Evolutionary conservation across 2,888 invertebrate species (phyloP).

Genomic region (Conchocele bisecta): DNA sequence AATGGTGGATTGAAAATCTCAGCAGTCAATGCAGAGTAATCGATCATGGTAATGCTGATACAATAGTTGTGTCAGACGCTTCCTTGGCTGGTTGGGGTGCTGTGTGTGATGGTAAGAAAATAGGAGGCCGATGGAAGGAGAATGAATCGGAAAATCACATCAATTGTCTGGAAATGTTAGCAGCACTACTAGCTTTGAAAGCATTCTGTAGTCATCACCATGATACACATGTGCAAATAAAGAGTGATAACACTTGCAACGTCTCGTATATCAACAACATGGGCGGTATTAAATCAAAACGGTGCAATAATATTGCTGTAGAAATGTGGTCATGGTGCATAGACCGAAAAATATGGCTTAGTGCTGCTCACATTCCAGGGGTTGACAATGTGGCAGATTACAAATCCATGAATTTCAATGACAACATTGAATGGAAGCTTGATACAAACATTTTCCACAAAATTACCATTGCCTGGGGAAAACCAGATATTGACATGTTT

Average conservation of each 20-base stretch:
- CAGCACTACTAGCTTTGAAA: background rate
- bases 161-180: constrained; percentile 12
- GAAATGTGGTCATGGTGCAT: constrained; percentile 19
- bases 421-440: constrained; percentile 41
- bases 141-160: constrained; percentile 14
- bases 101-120: background rate
- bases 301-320: background rate
- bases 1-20: constrained; percentile 3
- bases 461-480: background rate
- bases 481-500: constrained; percentile 38
- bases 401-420: constrained; percentile 29
- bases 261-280: background rate
- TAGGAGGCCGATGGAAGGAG: background rate
- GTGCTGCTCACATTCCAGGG: constrained; percentile 26
- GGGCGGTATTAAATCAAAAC: background rate
- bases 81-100: constrained; percentile 15
- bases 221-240: background rate
- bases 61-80: background rate
- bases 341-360: constrained; percentile 30
- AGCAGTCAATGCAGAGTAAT: background rate
- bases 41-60: background rate
- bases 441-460: constrained; percentile 1
- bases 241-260: background rate
- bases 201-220: background rate
- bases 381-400: constrained; percentile 31